Evolutionary conservation across 2,797 vertebrate species (phyloP), one percentile per base, ranked within the genome.

Genomic region (Lycodopsis pacificus): DNA sequence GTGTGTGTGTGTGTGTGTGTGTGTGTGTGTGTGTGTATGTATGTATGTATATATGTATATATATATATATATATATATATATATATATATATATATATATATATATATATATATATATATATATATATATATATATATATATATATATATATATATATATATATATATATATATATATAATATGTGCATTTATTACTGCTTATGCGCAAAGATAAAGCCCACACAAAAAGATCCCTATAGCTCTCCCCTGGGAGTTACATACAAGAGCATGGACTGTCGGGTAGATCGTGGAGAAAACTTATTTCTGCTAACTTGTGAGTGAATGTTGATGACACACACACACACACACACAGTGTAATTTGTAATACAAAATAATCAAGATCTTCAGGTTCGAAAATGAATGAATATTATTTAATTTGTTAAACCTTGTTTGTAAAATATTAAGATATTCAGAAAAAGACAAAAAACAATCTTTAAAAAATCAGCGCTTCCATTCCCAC

Each of bases 131-230:
- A n/a, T n/a, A n/a, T n/a, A n/a, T n/a, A n/a, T n/a, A n/a, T n/a
- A n/a, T n/a, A n/a, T n/a, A n/a, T n/a, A n/a, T n/a, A n/a, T n/a
- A n/a, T n/a, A n/a, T n/a, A n/a, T n/a, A n/a, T n/a, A n/a, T n/a
- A n/a, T n/a, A n/a, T n/a, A n/a, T n/a, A n/a, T n/a, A 80, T 67
- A 77, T 71, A 85, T 40, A 75, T 63, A 71, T 63, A 83, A 77
- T 72, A 88, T 83, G 84, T 90, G 84, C 84, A 83, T 89, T 83
- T 90, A 91, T 90, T 89, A 81, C 81, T 87, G 87, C 77, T 79
- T 83, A 61, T 86, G 86, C 64, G 80, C 80, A 77, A 69, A 85
- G 88, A 89, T 76, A 79, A 70, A 74, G 71, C 71, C 69, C 56
- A 80, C 77, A 90, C 88, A 82, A 87, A 89, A 61, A 81, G 75